Evolutionary conservation across 2,113 vertebrate genomes (phyloP).

Genomic region (Pteruthius melanotis): DNA sequence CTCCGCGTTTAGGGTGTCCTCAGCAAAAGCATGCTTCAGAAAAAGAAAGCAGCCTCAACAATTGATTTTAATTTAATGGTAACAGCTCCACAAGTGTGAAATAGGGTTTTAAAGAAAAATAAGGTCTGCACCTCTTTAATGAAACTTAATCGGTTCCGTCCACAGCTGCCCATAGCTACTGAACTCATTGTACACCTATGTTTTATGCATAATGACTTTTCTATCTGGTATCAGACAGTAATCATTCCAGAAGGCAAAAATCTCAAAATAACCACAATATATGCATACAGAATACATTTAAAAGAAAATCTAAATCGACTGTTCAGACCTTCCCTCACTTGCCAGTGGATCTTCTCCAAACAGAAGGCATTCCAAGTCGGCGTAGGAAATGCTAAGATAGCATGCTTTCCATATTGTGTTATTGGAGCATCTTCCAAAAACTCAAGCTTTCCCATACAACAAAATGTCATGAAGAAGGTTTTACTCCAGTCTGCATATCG

Average conservation of each 20-base stretch:
- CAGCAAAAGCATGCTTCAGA: background rate
- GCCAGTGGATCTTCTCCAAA: conserved; percentile 79
- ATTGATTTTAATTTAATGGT: background rate
- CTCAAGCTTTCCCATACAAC: conserved; percentile 72
- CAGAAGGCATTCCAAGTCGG: conserved; percentile 77
- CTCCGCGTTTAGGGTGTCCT: background rate
- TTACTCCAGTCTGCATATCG: conserved; percentile 70
- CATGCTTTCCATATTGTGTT: conserved; percentile 77
- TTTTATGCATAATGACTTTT: conserved; percentile 78
- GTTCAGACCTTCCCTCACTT: conserved; percentile 79
- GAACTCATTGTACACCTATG: conserved; percentile 73
- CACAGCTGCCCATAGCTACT: conserved; percentile 49
- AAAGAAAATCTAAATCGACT: conserved; percentile 82
- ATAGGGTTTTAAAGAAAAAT: conserved; percentile 62
- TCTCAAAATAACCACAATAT: conserved; percentile 83
- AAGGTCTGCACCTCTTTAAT: conserved; percentile 51
- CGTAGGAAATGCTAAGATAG: conserved; percentile 75
- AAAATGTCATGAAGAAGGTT: conserved; percentile 74
- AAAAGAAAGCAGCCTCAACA: background rate
- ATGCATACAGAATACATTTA: conserved; percentile 82
- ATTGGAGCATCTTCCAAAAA: conserved; percentile 73
- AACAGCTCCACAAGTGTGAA: conserved; percentile 48
- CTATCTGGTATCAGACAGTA: conserved; percentile 77
- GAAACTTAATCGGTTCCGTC: conserved; percentile 54
- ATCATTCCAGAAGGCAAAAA: conserved; percentile 83